Evolutionary conservation across 2,797 vertebrate genomes (phyloP), one percentile per base, ranked within the genome.

Genomic region (Serranus cabrilla): DNA sequence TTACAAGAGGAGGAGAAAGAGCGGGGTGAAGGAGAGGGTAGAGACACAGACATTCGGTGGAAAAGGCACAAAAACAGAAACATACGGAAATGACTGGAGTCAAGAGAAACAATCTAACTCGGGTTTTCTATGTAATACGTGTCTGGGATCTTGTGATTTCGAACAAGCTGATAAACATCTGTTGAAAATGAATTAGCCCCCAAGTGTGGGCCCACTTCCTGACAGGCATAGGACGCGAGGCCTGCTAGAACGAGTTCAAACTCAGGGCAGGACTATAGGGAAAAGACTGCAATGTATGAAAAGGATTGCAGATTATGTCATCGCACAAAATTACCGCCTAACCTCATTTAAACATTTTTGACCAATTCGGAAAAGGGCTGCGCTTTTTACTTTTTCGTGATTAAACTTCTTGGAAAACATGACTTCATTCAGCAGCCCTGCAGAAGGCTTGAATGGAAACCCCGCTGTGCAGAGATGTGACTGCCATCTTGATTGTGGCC

Each of bases 401-500:
- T 72, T 69, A 77, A 76, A 59, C 40, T n/a, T 11, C 43, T 66
- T 67, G 83, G 88, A 86, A 91, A 85, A 63, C 76, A 91, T 90
- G 77, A 92, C 83, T 86, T 93, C 85, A 93, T 85, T 83, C 55
- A 56, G 62, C 82, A 78, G 55, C 40, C 61, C 78, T 74, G 66
- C 77, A 70, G 50, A 79, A 49, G 64, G 80, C 78, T 40, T 80
- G 65, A 87, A 71, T 88, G 82, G 87, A 92, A 90, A 90, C 52
- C 63, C 65, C 40, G 27, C 72, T 65, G 51, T 81, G 79, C 76
- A 49, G 77, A 71, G 46, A 78, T 68, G 59, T 77, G 59, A 78
- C 83, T 83, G 69, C 75, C 80, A 83, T 83, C 78, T 87, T 83
- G 76, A 89, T 87, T 84, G 74, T 80, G 80, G 89, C 87, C 75